Evolutionary conservation across 2,797 vertebrate species (phyloP).

Genomic region (Scarus forsteni): DNA sequence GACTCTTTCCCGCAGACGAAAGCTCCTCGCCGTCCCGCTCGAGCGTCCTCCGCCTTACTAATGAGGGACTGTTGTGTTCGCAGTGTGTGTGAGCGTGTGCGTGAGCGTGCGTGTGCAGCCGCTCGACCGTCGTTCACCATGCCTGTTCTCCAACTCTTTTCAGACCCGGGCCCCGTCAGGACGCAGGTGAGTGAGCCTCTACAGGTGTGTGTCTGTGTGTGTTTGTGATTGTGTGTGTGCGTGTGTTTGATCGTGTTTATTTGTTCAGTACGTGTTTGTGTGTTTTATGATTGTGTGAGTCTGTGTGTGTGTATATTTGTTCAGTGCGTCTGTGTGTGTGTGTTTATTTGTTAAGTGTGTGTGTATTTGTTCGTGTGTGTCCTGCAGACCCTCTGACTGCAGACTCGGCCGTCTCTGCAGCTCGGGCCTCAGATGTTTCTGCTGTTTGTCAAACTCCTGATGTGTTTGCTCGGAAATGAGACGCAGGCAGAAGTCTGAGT

Average conservation of each 20-base stretch:
- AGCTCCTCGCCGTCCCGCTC: conserved; percentile 69
- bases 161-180: conserved; percentile 91
- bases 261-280: no score
- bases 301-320: no score
- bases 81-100: conserved; percentile 52
- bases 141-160: conserved; percentile 94
- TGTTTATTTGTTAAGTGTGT: no score
- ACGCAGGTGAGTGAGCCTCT: conserved; percentile 93
- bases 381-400: conserved; percentile 40
- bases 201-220: conserved; percentile 30
- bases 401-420: conserved; percentile 46
- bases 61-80: conserved; percentile 71
- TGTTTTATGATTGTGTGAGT: no score
- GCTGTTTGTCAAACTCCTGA: conserved; percentile 25
- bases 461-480: no score
- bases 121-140: conserved; percentile 86
- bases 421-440: conserved; percentile 29
- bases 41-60: conserved; percentile 67
- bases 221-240: no score
- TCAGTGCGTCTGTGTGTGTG: no score
- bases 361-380: no score
- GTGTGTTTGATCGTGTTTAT: no score
- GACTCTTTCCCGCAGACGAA: conserved; percentile 79
- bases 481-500: no score
- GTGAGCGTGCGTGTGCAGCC: conserved; percentile 72